A percentile compares a stretch with the other conserved stretches of the same genome.
phyloP scores from a whole-genome alignment of 2,113 vertebrate species.

The Conger conger region DNA sequence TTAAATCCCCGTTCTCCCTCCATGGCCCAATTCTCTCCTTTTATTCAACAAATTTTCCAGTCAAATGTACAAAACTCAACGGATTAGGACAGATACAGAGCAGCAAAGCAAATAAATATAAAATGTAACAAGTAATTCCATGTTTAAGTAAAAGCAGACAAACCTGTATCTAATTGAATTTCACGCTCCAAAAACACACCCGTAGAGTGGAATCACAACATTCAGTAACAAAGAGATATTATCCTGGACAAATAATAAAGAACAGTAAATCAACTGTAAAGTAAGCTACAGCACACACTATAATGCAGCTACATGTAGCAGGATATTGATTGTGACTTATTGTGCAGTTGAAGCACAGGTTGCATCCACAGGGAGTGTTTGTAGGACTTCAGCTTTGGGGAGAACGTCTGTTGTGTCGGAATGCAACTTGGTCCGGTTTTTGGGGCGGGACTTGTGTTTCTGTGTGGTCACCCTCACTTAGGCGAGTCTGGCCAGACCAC shows the following conservation, averaged over 20 bases:
- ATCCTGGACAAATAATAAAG: not conserved
- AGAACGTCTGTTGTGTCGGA: not conserved
- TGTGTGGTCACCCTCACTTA: not conserved
- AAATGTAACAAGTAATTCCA: not conserved
- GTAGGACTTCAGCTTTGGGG: not conserved
- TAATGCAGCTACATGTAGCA: not conserved
- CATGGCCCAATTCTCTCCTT: slow-evolving; percentile 45
- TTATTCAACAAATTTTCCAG: slow-evolving; percentile 23
- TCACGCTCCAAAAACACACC: not conserved
- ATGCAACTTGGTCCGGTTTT: not conserved
- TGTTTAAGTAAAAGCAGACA: not conserved
- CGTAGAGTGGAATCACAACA: not conserved
- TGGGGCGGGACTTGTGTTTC: not conserved
- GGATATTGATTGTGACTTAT: not conserved
- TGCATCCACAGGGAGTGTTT: not conserved
- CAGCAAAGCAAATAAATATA: not conserved
- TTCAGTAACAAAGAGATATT: not conserved
- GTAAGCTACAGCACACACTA: not conserved
- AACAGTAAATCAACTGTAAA: not conserved
- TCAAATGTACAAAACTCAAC: slow-evolving; percentile 32
- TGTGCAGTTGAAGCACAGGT: not conserved
- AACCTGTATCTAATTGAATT: not conserved
- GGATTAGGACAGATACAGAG: not conserved
- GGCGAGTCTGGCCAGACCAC: slow-evolving; percentile 61
- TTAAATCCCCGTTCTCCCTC: slow-evolving; percentile 37